Percentiles rank a stretch among this genome's conserved stretches.
Evolutionary conservation across 2,113 vertebrate species (phyloP).

Genomic region (Varanus salvator): DNA sequence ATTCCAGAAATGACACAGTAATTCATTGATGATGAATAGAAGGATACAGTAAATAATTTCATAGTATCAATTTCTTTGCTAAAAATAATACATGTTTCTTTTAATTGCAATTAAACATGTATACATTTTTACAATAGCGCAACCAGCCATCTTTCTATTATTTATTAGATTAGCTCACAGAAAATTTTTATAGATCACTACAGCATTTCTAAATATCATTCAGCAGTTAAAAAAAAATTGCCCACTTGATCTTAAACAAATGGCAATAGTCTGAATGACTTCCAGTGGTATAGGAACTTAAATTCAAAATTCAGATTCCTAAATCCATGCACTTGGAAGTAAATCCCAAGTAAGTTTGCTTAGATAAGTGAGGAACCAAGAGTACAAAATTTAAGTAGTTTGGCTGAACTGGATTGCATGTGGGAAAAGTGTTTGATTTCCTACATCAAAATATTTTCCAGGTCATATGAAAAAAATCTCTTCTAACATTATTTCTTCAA

Average conservation of each 20-base stretch:
- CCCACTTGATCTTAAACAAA: neutral
- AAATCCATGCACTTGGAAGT: neutral
- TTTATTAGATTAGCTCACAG: neutral
- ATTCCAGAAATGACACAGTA: conserved; percentile 35
- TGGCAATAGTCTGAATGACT: conserved; percentile 22
- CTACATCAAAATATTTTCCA: neutral
- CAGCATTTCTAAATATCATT: neutral
- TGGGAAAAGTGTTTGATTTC: neutral
- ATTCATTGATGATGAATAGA: conserved; percentile 1
- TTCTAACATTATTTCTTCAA: neutral
- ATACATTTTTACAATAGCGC: neutral
- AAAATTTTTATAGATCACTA: neutral
- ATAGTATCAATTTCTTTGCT: neutral
- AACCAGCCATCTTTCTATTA: neutral
- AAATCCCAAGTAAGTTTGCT: neutral
- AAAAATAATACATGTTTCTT: neutral
- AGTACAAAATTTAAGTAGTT: neutral
- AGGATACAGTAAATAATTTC: conserved; percentile 22
- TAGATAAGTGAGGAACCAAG: neutral
- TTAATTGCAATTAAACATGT: neutral
- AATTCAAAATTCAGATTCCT: neutral
- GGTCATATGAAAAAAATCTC: neutral
- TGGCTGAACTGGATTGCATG: neutral
- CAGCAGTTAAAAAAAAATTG: neutral
- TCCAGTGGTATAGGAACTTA: neutral